Percentiles rank a stretch among this genome's conserved stretches.
These are phyloP conservation scores for Alloplasta piceator DNA, from an alignment of 2,888 invertebrate genomes.

Conservation along the genomic window DNA sequence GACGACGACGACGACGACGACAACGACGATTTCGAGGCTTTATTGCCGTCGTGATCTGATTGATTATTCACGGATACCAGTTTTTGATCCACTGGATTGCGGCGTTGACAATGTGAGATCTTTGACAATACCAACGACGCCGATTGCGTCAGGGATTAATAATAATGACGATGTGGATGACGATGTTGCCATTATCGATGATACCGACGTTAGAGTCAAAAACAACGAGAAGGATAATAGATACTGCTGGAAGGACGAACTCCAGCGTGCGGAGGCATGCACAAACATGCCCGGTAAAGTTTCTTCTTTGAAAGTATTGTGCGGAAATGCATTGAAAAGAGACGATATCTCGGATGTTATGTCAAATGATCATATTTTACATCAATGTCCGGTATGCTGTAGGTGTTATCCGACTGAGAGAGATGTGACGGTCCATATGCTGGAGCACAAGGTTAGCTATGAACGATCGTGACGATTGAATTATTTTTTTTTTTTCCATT, in stretches of 20 bases:
- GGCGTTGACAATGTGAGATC: slow-evolving; percentile 17
- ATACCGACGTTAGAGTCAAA: slow-evolving; percentile 38
- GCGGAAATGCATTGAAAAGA: slow-evolving; percentile 36
- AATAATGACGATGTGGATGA: slow-evolving; percentile 66
- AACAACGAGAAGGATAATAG: slow-evolving; percentile 6
- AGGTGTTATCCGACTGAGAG: slow-evolving; percentile 48
- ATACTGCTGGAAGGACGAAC: slow-evolving; percentile 13
- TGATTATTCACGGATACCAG: background rate
- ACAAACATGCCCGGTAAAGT: slow-evolving; percentile 46
- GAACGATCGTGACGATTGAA: background rate
- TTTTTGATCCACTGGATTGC: slow-evolving; percentile 35
- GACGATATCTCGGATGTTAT: slow-evolving; percentile 8
- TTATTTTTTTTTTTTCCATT: background rate
- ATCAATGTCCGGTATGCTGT: slow-evolving; percentile 53
- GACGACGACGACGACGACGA: slow-evolving; percentile 32
- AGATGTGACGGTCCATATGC: slow-evolving; percentile 44
- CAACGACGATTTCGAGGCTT: no score
- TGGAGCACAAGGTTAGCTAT: slow-evolving; percentile 46
- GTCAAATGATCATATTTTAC: slow-evolving; percentile 33
- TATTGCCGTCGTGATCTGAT: no score
- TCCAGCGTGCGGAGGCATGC: background rate
- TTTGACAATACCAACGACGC: slow-evolving; percentile 35
- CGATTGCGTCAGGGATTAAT: slow-evolving; percentile 69
- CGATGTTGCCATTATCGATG: slow-evolving; percentile 76
- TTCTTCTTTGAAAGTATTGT: slow-evolving; percentile 52